phyloP scores from a whole-genome alignment of 2,888 invertebrate species.

The Ecliptopera silaceata region DNA sequence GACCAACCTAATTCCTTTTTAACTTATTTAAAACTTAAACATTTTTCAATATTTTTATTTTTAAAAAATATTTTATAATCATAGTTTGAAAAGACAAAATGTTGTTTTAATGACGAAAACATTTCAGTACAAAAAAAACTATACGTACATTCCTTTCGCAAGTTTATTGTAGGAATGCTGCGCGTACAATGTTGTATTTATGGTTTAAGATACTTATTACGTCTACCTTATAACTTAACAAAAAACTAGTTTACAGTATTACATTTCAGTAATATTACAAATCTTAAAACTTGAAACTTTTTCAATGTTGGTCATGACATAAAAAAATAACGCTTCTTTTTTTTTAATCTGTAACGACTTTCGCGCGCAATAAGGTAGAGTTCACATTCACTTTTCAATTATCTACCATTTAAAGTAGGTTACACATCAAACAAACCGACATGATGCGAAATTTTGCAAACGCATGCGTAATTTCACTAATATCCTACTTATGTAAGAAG shows the following conservation, averaged over 20 bases:
- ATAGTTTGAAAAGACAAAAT: too few species aligned
- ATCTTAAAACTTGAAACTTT: too few species aligned
- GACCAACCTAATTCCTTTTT: too few species aligned
- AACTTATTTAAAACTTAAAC: too few species aligned
- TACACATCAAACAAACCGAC: slow-evolving; percentile 5
- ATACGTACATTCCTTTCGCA: background rate
- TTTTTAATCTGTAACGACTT: background rate
- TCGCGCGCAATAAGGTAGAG: background rate
- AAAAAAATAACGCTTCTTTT: too few species aligned
- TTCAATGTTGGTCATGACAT: too few species aligned
- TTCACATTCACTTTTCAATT: background rate
- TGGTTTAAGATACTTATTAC: background rate
- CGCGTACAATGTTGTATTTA: background rate
- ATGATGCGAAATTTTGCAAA: slow-evolving; percentile 15
- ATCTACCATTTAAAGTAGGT: background rate
- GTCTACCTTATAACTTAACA: background rate
- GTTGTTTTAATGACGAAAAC: too few species aligned
- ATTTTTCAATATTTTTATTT: too few species aligned
- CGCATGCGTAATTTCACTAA: slow-evolving; percentile 15
- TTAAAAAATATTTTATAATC: too few species aligned
- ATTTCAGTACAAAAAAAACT: too few species aligned
- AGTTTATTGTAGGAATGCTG: background rate
- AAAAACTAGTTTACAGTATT: background rate
- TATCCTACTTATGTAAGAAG: slow-evolving; percentile 10
- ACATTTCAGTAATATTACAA: too few species aligned